Conservation (phyloP, 1,140 invertebrate species). For the Frieseomelitta varia region DNA sequence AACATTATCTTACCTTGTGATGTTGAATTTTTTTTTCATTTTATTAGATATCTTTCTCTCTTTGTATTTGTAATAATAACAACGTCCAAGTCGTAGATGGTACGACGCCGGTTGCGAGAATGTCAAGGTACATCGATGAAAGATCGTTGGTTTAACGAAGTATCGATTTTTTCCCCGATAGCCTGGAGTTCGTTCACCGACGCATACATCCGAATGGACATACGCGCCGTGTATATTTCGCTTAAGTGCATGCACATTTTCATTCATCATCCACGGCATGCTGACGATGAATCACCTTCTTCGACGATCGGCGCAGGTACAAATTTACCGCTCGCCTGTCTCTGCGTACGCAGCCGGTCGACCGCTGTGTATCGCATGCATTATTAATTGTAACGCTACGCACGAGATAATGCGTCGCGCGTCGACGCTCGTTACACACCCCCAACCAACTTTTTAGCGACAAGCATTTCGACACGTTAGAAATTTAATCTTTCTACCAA, state of each 20-base stretch:
- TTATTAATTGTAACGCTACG: slow-evolving; percentile 64
- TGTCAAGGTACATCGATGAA: neutral
- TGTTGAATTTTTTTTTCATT: too few species aligned
- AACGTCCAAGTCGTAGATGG: too few species aligned
- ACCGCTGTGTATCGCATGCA: slow-evolving; percentile 49
- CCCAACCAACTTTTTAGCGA: neutral
- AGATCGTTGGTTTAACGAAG: neutral
- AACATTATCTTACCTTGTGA: too few species aligned
- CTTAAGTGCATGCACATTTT: slow-evolving; percentile 54
- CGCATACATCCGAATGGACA: neutral
- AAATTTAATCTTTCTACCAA: neutral
- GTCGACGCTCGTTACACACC: neutral
- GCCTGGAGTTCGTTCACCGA: slow-evolving; percentile 32
- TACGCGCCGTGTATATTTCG: slow-evolving; percentile 44
- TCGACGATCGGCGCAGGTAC: slow-evolving; percentile 53
- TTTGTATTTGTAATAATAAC: too few species aligned
- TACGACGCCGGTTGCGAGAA: too few species aligned
- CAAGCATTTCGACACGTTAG: neutral
- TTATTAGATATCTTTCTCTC: too few species aligned
- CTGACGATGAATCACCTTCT: slow-evolving; percentile 61
- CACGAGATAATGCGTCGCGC: slow-evolving; percentile 2
- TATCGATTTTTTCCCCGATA: slow-evolving; percentile 14
- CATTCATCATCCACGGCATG: slow-evolving; percentile 58
- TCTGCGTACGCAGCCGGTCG: slow-evolving; percentile 24
- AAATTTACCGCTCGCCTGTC: slow-evolving; percentile 57